phyloP scores from a whole-genome alignment of 2,888 invertebrate genomes.

The Pherbina coryleti region DNA sequence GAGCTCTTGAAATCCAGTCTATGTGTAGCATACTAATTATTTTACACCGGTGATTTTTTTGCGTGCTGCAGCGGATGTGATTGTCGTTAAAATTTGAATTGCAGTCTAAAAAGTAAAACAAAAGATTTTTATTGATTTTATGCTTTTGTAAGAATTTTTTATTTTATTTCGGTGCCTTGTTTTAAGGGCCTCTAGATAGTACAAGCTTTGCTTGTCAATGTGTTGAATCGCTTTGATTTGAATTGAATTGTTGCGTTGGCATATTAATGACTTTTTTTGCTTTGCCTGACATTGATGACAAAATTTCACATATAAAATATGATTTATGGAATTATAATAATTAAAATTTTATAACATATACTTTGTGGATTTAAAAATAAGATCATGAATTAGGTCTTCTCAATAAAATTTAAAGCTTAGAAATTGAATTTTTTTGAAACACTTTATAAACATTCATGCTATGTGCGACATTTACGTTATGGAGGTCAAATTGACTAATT shows the following conservation, averaged over 20 bases:
- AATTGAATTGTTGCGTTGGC: slow-evolving; percentile 27
- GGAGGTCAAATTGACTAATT: too few species aligned
- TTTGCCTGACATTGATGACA: slow-evolving; percentile 14
- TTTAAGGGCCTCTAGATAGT: not conserved
- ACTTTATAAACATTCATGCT: too few species aligned
- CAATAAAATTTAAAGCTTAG: too few species aligned
- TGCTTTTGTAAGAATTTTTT: not conserved
- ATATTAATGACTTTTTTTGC: slow-evolving; percentile 18
- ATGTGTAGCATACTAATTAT: slow-evolving; percentile 32
- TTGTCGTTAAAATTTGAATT: slow-evolving; percentile 28
- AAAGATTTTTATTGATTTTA: not conserved
- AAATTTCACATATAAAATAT: too few species aligned
- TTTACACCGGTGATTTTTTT: not conserved
- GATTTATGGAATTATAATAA: too few species aligned
- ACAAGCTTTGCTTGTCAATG: not conserved
- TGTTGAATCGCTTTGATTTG: slow-evolving; percentile 23
- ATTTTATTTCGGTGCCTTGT: not conserved
- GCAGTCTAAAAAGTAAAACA: not conserved
- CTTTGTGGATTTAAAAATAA: too few species aligned
- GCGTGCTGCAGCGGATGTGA: slow-evolving; percentile 23
- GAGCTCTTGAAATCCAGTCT: slow-evolving; percentile 22
- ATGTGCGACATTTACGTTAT: too few species aligned
- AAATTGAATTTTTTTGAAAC: too few species aligned
- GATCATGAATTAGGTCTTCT: too few species aligned
- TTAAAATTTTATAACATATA: too few species aligned